phyloP scores from a whole-genome alignment of 2,113 vertebrate genomes.

The Oreotrochilus melanogaster region DNA sequence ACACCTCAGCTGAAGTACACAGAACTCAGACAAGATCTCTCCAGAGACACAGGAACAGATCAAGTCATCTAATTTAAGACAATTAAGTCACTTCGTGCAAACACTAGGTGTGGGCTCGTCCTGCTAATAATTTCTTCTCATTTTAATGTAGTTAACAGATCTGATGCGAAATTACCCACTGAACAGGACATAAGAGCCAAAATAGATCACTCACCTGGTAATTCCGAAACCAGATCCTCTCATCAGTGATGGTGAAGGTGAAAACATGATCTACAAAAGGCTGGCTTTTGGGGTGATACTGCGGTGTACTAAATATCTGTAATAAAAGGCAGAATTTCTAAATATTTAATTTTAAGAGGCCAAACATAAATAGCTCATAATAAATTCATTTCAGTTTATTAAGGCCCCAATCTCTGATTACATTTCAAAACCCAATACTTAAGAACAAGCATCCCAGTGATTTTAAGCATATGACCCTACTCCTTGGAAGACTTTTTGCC shows the following conservation, averaged over 20 bases:
- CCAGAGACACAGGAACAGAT: background rate
- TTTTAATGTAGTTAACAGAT: background rate
- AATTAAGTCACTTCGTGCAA: background rate
- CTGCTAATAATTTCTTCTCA: background rate
- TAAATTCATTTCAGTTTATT: background rate
- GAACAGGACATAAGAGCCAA: background rate
- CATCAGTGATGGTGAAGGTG: conserved; percentile 90
- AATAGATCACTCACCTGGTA: conserved; percentile 86
- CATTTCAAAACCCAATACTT: background rate
- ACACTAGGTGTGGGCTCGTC: background rate
- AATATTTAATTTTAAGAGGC: background rate
- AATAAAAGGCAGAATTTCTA: background rate
- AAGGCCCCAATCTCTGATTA: background rate
- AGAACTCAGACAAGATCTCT: background rate
- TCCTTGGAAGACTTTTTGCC: background rate
- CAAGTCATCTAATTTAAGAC: background rate
- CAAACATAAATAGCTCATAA: background rate
- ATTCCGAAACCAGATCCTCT: conserved; percentile 98
- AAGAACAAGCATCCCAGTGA: background rate
- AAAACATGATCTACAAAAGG: conserved; percentile 97
- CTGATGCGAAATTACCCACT: background rate
- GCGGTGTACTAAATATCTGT: conserved; percentile 93
- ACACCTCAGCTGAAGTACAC: background rate
- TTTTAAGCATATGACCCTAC: background rate
- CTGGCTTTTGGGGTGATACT: conserved; percentile 95